phyloP scores from a whole-genome alignment of 2,797 vertebrate species.

The Pseudomugil tenellus region DNA sequence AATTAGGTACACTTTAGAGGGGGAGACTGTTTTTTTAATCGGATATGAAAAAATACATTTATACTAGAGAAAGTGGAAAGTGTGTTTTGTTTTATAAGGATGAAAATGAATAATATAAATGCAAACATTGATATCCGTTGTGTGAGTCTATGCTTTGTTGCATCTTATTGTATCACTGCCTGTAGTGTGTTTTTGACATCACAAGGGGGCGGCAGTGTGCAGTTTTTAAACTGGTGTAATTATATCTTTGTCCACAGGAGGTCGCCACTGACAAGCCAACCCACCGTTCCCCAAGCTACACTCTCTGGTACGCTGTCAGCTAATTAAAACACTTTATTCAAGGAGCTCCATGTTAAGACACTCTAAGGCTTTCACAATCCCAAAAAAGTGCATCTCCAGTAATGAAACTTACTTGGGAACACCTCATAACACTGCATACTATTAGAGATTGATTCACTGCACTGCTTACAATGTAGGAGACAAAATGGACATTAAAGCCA shows the following conservation, averaged over 20 bases:
- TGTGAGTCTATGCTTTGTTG: constrained; percentile 38
- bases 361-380: constrained; percentile 28
- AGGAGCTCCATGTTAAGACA: constrained; percentile 45
- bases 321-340: constrained; percentile 64
- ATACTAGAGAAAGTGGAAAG: too few species aligned
- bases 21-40: too few species aligned
- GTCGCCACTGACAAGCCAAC: constrained; percentile 90
- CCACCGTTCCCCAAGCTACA: constrained; percentile 91
- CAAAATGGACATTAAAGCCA: not conserved
- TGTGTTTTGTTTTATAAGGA: constrained; percentile 11
- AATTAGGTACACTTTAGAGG: too few species aligned
- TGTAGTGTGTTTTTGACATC: constrained; percentile 38
- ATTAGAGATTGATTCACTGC: constrained; percentile 12
- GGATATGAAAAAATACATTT: too few species aligned
- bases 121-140: constrained; percentile 15
- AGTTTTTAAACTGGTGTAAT: constrained; percentile 60
- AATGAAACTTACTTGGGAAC: constrained; percentile 26
- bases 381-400: constrained; percentile 26
- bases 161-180: constrained; percentile 31
- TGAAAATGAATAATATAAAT: constrained; percentile 30
- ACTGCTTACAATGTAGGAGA: constrained; percentile 5
- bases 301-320: constrained; percentile 88
- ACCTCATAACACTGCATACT: constrained; percentile 11
- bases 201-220: constrained; percentile 67
- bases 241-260: constrained; percentile 85